Base-by-base conservation (phyloP, 2,888 invertebrate genomes). In the Andricus curvator region DNA sequence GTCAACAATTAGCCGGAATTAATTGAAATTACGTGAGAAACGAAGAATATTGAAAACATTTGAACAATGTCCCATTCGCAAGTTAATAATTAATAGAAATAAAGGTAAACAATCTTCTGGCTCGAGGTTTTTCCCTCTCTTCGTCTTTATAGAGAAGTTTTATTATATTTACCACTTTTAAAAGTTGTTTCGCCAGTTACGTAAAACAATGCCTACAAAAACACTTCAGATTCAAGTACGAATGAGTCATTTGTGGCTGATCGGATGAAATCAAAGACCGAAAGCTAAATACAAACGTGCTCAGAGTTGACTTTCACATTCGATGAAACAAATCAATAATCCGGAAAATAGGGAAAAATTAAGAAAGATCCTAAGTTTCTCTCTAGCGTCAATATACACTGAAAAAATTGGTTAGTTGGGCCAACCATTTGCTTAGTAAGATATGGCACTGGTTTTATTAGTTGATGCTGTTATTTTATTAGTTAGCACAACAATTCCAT, bases 1-100 rank as follows among this genome's bases (percentile, higher is more conserved):
- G 74, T 74, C 74, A 74, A 56, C 33, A 74, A 74, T 74, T 74
- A 74, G 74, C 51, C 33, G 15, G n/a, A 74, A 74, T 74, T 37
- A 74, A 74, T 74, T 74, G 74, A 74, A 74, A 74, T 74, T 74
- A 37, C 74, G n/a, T 74, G 37, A 60, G 22, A 67, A 67, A 1
- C 37, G 67, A 44, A 51, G 51, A 70, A 56, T 74, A 60, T 56
- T 74, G 5, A 60, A 74, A 60, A 37, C 48, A 48, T 56, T 74
- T 74, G 60, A 29, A 64, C 25, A 62, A n/a, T 22, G 22, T 22
- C 4, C 0, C 6, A 62, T 6, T 25, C 15, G 5, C 25, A 25
- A 15, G 25, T 62, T 22, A 25, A 62, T 2, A 25, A 62, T 25
- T 62, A n/a, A 62, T 25, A 62, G 25, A 25, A 62, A 62, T 62